A percentile compares a stretch with the other conserved stretches of the same genome.
Evolutionary conservation across 2,797 vertebrate genomes (phyloP).

Genomic region (Crax fasciolata): DNA sequence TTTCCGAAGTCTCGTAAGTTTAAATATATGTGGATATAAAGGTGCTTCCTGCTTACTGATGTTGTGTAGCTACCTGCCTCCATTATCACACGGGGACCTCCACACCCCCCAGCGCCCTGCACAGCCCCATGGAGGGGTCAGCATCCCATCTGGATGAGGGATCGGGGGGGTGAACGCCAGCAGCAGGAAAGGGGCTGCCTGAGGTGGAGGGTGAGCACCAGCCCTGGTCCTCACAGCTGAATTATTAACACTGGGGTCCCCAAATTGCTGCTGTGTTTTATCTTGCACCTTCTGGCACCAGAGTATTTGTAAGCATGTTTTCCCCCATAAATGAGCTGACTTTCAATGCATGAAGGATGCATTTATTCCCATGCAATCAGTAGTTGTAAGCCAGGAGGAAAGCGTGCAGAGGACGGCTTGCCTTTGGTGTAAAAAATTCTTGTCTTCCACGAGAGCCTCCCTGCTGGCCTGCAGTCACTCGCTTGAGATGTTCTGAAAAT

Average conservation of each 20-base stretch:
- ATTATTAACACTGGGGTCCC: neutral
- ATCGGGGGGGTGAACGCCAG: too few species aligned
- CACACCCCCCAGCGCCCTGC: rapidly evolving
- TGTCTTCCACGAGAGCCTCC: rapidly evolving
- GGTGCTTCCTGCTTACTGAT: neutral
- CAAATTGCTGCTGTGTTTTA: neutral
- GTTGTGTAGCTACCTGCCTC: neutral
- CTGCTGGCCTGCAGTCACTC: neutral
- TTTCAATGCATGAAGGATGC: rapidly evolving
- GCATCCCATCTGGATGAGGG: too few species aligned
- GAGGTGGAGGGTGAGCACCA: neutral
- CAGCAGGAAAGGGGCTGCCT: neutral
- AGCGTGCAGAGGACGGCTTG: neutral
- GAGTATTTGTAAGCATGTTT: neutral
- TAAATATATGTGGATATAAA: neutral
- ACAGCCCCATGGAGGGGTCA: neutral
- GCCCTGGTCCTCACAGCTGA: neutral
- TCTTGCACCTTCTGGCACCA: neutral
- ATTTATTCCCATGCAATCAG: neutral
- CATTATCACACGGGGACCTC: neutral
- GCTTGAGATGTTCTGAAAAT: constrained; percentile 58
- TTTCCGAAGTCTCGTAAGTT: neutral
- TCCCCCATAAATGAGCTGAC: neutral
- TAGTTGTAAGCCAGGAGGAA: neutral
- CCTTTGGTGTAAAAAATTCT: neutral